These are phyloP conservation scores for Macrosoma leucophasiata DNA, from an alignment of 2,888 invertebrate species.

Conservation along the genomic window DNA sequence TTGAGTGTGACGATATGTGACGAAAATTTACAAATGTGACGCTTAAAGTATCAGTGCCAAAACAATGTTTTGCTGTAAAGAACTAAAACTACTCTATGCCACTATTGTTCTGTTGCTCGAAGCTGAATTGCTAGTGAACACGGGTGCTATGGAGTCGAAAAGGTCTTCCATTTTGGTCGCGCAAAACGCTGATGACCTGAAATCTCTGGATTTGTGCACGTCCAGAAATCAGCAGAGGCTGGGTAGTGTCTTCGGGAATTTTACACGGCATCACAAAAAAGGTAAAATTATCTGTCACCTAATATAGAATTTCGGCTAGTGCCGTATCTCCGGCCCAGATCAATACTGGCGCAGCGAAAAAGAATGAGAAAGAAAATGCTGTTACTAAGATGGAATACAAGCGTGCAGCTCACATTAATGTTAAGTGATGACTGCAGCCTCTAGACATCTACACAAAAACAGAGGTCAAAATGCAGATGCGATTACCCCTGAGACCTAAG, in stretches of 20 bases:
- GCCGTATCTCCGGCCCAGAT: too few species aligned
- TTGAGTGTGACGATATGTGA: constrained; percentile 47
- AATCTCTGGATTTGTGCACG: constrained; percentile 60
- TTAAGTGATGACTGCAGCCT: too few species aligned
- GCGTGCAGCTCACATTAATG: too few species aligned
- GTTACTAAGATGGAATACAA: too few species aligned
- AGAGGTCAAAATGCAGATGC: too few species aligned
- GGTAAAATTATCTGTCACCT: constrained; percentile 38
- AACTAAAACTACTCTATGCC: constrained; percentile 66
- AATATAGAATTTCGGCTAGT: too few species aligned
- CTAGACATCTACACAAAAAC: too few species aligned
- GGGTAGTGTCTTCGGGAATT: constrained; percentile 67
- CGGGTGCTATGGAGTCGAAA: constrained; percentile 63
- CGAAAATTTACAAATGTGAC: constrained; percentile 51
- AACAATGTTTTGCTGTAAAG: constrained; percentile 72
- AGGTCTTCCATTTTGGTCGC: constrained; percentile 59
- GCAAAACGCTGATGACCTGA: constrained; percentile 60
- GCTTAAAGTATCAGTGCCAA: constrained; percentile 52
- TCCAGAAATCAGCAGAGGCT: constrained; percentile 62
- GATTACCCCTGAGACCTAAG: too few species aligned
- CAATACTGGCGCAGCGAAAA: too few species aligned
- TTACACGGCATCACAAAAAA: constrained; percentile 68
- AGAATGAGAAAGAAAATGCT: too few species aligned
- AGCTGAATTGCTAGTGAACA: constrained; percentile 60
- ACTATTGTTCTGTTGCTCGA: constrained; percentile 62